These are phyloP conservation scores for Myotis myotis DNA, from an alignment of 2,797 vertebrate species.

Conservation along the genomic window DNA sequence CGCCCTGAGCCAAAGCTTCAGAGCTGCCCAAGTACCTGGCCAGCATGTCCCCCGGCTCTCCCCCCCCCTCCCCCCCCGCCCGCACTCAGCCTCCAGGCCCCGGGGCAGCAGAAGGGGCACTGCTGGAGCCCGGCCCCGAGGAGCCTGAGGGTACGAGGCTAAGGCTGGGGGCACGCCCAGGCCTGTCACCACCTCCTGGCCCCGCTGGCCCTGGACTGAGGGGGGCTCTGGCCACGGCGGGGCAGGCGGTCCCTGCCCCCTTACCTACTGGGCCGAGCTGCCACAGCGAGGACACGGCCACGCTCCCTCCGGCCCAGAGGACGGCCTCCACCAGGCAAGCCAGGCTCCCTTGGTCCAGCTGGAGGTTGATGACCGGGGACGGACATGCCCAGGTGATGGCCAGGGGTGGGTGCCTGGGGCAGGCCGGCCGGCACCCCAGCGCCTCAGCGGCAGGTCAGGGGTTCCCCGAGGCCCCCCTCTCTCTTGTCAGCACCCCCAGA, in stretches of 20 bases:
- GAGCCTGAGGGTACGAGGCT: not conserved
- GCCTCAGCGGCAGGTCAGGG: not conserved
- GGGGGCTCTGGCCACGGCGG: not conserved
- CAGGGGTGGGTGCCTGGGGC: accelerated
- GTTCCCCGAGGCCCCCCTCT: not conserved
- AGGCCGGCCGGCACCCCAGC: not conserved
- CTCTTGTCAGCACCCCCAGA: not conserved
- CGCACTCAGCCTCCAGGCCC: not conserved
- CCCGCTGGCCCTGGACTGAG: not conserved
- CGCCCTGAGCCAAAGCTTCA: not conserved
- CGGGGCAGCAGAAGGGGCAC: accelerated
- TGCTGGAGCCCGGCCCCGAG: not conserved
- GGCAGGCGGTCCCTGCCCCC: not conserved
- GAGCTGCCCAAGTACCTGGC: accelerated
- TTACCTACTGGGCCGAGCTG: conserved; percentile 90
- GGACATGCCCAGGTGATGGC: conserved; percentile 46
- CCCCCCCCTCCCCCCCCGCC: too few species aligned
- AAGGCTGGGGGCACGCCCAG: not conserved
- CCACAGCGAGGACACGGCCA: conserved; percentile 87
- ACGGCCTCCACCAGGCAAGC: conserved; percentile 87
- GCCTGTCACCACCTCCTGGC: not conserved
- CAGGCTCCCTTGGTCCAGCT: conserved; percentile 79
- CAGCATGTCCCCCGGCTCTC: not conserved
- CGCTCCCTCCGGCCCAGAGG: conserved; percentile 90
- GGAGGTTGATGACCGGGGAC: conserved; percentile 76